phyloP scores from a whole-genome alignment of 2,797 vertebrate genomes.

The Halcyon badia region DNA sequence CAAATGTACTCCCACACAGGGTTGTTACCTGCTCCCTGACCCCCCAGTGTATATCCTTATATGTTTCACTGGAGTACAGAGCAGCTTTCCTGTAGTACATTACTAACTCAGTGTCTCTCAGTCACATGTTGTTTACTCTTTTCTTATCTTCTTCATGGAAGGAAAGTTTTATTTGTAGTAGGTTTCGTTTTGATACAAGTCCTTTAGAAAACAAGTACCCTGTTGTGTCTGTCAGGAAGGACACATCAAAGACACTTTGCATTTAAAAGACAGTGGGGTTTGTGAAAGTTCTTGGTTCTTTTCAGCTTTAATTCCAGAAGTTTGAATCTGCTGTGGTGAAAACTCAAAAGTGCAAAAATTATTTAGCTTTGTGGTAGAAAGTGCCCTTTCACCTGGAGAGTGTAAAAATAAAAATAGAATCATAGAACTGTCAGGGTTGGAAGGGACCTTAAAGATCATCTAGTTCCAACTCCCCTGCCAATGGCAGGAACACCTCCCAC shows the following conservation, averaged over 20 bases:
- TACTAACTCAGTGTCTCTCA: not conserved
- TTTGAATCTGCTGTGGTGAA: not conserved
- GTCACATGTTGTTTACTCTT: not conserved
- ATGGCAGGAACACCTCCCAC: too few relatives aligned
- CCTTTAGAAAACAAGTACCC: conserved; percentile 18
- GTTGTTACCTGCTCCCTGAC: accelerated
- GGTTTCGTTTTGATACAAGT: not conserved
- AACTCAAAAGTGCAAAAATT: not conserved
- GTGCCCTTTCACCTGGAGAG: not conserved
- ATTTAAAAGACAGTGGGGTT: conserved; percentile 9
- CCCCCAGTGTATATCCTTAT: not conserved
- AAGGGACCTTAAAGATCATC: too few relatives aligned
- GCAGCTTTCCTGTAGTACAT: not conserved
- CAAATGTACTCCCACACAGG: accelerated
- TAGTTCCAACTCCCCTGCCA: too few relatives aligned
- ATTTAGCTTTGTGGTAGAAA: not conserved
- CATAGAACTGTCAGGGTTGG: too few relatives aligned
- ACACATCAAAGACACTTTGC: not conserved
- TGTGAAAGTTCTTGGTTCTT: not conserved
- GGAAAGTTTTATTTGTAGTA: not conserved
- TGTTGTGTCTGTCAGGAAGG: not conserved
- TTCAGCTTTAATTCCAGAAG: not conserved
- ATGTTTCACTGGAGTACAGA: not conserved
- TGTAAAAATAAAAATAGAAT: not conserved
- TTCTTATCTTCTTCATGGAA: not conserved